Evolutionary conservation across 2,113 vertebrate species (phyloP).

Genomic region (Ochotona princeps): DNA sequence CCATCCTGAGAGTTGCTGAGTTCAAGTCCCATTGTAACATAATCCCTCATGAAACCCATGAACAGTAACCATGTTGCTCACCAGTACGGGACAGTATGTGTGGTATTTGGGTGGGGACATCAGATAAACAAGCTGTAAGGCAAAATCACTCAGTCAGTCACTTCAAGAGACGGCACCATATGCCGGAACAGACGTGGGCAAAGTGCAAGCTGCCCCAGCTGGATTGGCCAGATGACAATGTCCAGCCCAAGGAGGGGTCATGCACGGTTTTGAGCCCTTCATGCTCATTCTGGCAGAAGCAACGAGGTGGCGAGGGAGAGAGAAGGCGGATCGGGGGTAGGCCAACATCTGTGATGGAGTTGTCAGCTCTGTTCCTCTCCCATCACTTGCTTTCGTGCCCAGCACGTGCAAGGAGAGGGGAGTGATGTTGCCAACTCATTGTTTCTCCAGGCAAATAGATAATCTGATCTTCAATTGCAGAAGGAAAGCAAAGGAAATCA

Average conservation of each 20-base stretch:
- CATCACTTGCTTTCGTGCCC: not conserved
- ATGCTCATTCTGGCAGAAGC: conserved; percentile 16
- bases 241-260: conserved; percentile 44
- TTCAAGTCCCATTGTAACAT: conserved; percentile 60
- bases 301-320: not conserved
- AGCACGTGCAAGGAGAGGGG: not conserved
- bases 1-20: not conserved
- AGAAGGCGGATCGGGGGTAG: not conserved
- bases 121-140: conserved; percentile 72
- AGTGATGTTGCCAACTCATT: conserved; percentile 16
- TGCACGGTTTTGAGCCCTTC: not conserved
- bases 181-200: conserved; percentile 57
- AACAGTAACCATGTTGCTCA: conserved; percentile 31
- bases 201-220: conserved; percentile 53
- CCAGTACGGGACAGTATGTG: not conserved
- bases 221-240: conserved; percentile 48
- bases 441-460: conserved; percentile 11
- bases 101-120: conserved; percentile 63
- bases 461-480: not conserved
- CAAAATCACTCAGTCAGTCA: conserved; percentile 68
- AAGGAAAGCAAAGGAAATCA: conserved; percentile 40
- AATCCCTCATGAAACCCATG: conserved; percentile 47
- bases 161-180: conserved; percentile 62
- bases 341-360: conserved; percentile 40
- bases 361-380: not conserved